Conservation (phyloP, 2,113 vertebrate genomes). For the Piprites chloris region DNA sequence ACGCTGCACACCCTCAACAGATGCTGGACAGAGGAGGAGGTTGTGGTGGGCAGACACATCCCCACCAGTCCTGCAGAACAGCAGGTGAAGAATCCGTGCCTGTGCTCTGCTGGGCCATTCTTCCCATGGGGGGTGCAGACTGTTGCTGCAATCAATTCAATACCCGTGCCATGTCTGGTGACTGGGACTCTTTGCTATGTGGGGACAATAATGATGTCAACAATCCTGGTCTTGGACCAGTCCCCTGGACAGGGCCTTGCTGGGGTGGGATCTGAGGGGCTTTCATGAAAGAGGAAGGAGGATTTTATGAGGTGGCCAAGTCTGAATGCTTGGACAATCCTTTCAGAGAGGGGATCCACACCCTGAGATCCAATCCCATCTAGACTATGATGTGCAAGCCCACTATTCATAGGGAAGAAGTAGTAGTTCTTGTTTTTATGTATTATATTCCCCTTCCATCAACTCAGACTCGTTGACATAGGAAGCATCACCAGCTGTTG, state of each 20-base stretch:
- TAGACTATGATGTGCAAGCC: background rate
- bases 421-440: background rate
- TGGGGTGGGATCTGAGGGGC: background rate
- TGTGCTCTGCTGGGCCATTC: background rate
- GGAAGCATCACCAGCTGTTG: background rate
- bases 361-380: background rate
- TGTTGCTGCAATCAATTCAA: background rate
- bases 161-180: background rate
- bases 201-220: background rate
- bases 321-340: background rate
- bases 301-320: background rate
- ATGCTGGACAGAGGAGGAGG: background rate
- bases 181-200: background rate
- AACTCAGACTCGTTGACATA: background rate
- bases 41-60: background rate
- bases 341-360: background rate
- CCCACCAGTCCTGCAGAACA: background rate
- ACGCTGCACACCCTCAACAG: background rate
- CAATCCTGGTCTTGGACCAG: background rate
- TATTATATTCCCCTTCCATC: background rate
- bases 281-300: background rate
- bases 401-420: background rate
- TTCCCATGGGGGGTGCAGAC: background rate
- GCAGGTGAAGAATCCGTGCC: background rate
- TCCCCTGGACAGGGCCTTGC: background rate